phyloP scores from a whole-genome alignment of 2,888 invertebrate genomes.

The Sceliomorpha sp. region DNA sequence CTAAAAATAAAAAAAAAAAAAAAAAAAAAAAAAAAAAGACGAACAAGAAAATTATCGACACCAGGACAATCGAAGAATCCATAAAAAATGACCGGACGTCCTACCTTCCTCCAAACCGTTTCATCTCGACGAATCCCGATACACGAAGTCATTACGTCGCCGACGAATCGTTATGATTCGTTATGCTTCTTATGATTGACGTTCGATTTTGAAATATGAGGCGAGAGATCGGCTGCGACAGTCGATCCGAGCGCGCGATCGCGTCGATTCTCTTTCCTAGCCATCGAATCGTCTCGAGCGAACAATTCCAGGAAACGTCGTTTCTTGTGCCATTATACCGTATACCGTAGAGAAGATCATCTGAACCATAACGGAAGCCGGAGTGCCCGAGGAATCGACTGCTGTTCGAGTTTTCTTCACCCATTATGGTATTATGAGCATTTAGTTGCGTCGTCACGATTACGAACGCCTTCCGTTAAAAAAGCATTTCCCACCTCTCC shows the following conservation, averaged over 20 bases:
- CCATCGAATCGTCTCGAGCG: constrained; percentile 68
- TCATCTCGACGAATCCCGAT: too few species aligned
- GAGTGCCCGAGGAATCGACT: constrained; percentile 64
- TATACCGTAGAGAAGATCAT: constrained; percentile 67
- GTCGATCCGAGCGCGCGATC: constrained; percentile 40
- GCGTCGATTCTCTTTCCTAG: constrained; percentile 56
- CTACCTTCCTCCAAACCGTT: too few species aligned
- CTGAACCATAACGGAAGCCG: constrained; percentile 70
- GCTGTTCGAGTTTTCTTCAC: constrained; percentile 71
- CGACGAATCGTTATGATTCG: constrained; percentile 33
- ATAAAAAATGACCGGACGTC: too few species aligned
- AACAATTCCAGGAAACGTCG: constrained; percentile 68
- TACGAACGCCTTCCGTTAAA: constrained; percentile 65
- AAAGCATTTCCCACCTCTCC: constrained; percentile 44
- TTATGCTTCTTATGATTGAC: constrained; percentile 44
- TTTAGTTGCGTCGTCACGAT: constrained; percentile 77
- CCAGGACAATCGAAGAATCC: too few species aligned
- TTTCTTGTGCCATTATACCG: constrained; percentile 63
- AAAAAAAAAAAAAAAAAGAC: too few species aligned
- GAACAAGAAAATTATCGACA: too few species aligned
- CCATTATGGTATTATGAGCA: constrained; percentile 78
- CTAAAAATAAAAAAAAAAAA: too few species aligned
- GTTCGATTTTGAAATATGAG: constrained; percentile 47
- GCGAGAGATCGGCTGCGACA: constrained; percentile 29
- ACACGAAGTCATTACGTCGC: too few species aligned